Evolutionary conservation across 2,888 invertebrate species (phyloP).

Genomic region (Drosophila sordidula): DNA sequence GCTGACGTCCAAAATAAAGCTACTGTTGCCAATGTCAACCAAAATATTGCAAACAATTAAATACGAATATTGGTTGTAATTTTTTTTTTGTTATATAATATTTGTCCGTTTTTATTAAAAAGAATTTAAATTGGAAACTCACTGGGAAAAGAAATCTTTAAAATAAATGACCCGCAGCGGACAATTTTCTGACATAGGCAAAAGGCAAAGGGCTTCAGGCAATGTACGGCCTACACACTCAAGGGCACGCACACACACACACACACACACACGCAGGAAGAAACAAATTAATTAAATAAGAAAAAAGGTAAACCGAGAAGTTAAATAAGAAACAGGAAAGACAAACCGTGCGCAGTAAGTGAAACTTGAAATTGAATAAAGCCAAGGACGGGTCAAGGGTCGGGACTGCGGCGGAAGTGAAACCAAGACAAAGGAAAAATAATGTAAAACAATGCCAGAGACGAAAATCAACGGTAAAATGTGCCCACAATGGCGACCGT

Average conservation of each 20-base stretch:
- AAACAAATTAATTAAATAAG: slow-evolving; percentile 80
- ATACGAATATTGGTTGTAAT: too few relatives aligned
- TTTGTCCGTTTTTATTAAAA: background rate
- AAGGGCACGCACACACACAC: slow-evolving; percentile 12
- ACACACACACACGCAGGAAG: slow-evolving; percentile 29
- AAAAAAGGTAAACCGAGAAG: slow-evolving; percentile 79
- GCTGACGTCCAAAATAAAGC: slow-evolving; percentile 28
- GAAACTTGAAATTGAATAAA: slow-evolving; percentile 81
- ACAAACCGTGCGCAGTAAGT: slow-evolving; percentile 72
- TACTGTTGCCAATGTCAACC: slow-evolving; percentile 34
- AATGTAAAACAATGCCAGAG: slow-evolving; percentile 67
- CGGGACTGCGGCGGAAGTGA: slow-evolving; percentile 35
- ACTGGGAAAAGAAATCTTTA: slow-evolving; percentile 33
- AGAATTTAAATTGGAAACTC: slow-evolving; percentile 26
- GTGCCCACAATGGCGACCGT: slow-evolving; percentile 29
- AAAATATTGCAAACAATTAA: background rate
- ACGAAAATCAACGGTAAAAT: slow-evolving; percentile 49
- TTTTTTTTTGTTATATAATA: too few relatives aligned
- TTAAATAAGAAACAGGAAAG: slow-evolving; percentile 78
- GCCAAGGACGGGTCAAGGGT: slow-evolving; percentile 35
- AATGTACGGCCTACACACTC: slow-evolving; percentile 10
- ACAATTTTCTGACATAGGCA: slow-evolving; percentile 53
- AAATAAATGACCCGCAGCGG: slow-evolving; percentile 71
- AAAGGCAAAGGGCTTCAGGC: slow-evolving; percentile 55
- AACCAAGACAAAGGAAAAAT: slow-evolving; percentile 52